phyloP scores from a whole-genome alignment of 2,113 vertebrate species.

The Aspidoscelis tigris region DNA sequence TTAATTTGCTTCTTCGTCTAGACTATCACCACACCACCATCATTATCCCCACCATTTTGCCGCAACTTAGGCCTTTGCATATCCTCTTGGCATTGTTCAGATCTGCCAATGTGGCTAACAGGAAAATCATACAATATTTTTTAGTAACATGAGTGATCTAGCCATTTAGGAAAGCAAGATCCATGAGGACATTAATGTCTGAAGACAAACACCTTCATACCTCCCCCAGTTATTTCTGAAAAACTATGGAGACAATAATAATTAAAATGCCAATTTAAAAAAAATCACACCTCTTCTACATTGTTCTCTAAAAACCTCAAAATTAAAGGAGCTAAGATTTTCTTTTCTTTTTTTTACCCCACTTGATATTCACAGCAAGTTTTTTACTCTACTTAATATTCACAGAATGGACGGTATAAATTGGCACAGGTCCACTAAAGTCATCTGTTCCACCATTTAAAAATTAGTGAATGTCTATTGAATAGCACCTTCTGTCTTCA shows the following conservation, averaged over 20 bases:
- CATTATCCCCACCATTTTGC: too few relatives aligned
- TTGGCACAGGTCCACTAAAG: conserved; percentile 39
- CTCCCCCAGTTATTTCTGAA: neutral
- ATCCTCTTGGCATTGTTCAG: neutral
- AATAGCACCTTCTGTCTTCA: conserved; percentile 39
- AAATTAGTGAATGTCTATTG: conserved; percentile 23
- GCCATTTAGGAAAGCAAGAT: neutral
- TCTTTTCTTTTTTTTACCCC: conserved; percentile 58
- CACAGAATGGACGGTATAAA: conserved; percentile 60
- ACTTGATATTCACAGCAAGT: conserved; percentile 62
- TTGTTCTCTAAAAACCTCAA: neutral
- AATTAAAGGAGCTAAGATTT: conserved; percentile 44
- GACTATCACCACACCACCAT: neutral
- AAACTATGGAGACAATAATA: neutral
- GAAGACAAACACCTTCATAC: neutral
- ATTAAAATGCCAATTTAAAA: neutral
- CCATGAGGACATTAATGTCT: neutral
- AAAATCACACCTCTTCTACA: neutral
- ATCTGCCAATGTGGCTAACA: neutral
- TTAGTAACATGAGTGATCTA: neutral
- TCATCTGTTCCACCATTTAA: conserved; percentile 41
- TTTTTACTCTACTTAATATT: conserved; percentile 63
- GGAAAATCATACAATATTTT: neutral
- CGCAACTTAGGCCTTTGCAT: neutral
- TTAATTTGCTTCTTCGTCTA: neutral